Evolutionary conservation across 2,797 vertebrate species (phyloP), one percentile per base, ranked within the genome.

Genomic region (Paratrypauchen microcephalus): DNA sequence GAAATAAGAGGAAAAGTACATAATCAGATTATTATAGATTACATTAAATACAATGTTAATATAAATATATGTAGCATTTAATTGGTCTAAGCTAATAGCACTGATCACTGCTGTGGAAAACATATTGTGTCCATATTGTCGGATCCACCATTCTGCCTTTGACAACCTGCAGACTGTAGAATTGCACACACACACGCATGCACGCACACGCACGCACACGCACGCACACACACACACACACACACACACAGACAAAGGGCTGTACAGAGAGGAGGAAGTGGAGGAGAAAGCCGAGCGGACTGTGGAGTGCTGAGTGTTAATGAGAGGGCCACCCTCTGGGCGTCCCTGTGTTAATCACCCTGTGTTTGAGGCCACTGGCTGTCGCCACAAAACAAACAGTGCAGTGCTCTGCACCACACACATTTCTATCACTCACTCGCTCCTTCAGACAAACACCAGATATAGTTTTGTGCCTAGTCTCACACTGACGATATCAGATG

Each of bases 291-390:
- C 61, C 70, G 47, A 73, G 78, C 66, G 66, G 45, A 68, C 21
- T 69, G 45, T 65, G 71, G 57, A 72, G 80, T 69, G 79, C 72
- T 89, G 77, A 66, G 84, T 88, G 87, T 89, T 87, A 92, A 92
- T 92, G 88, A 90, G 91, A 87, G 85, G 89, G 88, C 84, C 88
- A 90, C 90, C 86, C 89, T 89, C 87, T 79, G 87, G 86, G 89
- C 88, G 78, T 91, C 89, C 88, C 86, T 78, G 87, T 91, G 89
- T 92, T 92, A 91, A 93, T 92, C 90, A 93, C 88, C 91, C 89
- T 91, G 85, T 86, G 87, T 88, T 90, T 90, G 86, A 84, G 86
- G 90, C 87, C 85, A 84, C 81, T 78, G 84, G 81, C 82, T 88
- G 89, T 88, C 88, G 84, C 81, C 86, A 83, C 75, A 87, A 91